Evolutionary conservation across 2,113 vertebrate species (phyloP), one percentile per base, ranked within the genome.

Genomic region (human (Homo sapiens)): DNA sequence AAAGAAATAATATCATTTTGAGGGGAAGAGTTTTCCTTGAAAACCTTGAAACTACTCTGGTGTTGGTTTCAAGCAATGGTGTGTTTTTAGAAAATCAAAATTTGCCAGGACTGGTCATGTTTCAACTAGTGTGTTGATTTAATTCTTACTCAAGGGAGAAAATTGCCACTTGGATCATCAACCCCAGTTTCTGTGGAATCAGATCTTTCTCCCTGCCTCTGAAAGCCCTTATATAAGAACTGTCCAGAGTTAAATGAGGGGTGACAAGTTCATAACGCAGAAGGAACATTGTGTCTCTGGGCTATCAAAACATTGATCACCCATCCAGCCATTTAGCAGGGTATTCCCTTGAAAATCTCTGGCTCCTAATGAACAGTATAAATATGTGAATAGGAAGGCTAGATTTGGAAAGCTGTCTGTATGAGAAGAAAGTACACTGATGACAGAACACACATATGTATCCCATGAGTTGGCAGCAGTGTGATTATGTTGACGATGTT

Each of bases 301-400:
- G 81, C 45, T 95, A 95, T 95, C 92, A 75, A 96, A 97, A 94
- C 64, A 83, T 8, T 64, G 70, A 88, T 70, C 17, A 50, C 13
- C 57, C 11, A 3, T 55, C 23, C 6, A 83, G 55, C n/a, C 57
- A 55, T 79, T 96, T 85, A 84, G 57, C 17, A 89, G 75, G 48
- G 50, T 84, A 81, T 96, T 97, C 83, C 88, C 59, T 85, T 70
- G 93, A 92, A 98, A 93, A 93, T 88, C 76, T 95, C 52, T 18
- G 38, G 11, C 68, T 96, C 72, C 75, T 95, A 73, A 70, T 90
- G 57, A 88, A 59, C 20, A 20, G 55, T 25, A 32, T 76, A 95
- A 94, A 93, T 79, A 72, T 8, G 38, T 90, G 96, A 95, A 87
- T 84, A 89, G 76, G 40, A 97, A 92, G 83, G 72, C 78, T 76